A percentile compares a stretch with the other conserved stretches of the same genome.
Conservation (phyloP, 2,888 invertebrate genomes). For the Phaonia tiefii region DNA sequence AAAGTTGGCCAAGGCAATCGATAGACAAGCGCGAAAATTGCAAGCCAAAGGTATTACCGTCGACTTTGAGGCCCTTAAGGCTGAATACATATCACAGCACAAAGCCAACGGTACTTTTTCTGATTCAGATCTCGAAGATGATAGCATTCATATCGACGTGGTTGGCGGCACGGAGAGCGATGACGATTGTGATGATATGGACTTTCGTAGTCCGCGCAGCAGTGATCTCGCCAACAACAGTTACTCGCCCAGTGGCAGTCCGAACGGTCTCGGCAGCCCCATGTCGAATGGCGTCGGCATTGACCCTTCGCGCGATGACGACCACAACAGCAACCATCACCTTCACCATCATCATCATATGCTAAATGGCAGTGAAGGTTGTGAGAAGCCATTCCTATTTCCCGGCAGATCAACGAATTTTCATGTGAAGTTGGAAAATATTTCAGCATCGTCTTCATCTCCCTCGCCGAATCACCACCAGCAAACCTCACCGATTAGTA, state of each 20-base stretch:
- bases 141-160: slow-evolving; percentile 90
- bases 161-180: slow-evolving; percentile 91
- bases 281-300: slow-evolving; percentile 67
- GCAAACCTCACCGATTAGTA: slow-evolving; percentile 82
- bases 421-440: slow-evolving; percentile 68
- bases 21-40: slow-evolving; percentile 94
- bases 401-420: slow-evolving; percentile 69
- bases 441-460: slow-evolving; percentile 68
- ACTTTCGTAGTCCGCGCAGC: slow-evolving; percentile 77
- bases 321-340: slow-evolving; percentile 63
- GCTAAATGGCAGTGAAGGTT: slow-evolving; percentile 47
- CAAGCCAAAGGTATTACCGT: slow-evolving; percentile 95
- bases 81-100: slow-evolving; percentile 92
- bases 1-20: slow-evolving; percentile 94
- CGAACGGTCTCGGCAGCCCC: slow-evolving; percentile 71
- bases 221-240: slow-evolving; percentile 71
- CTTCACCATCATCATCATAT: slow-evolving; percentile 27
- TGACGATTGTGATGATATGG: slow-evolving; percentile 83
- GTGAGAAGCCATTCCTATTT: slow-evolving; percentile 67
- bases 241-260: slow-evolving; percentile 71
- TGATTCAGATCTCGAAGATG: slow-evolving; percentile 85
- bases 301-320: slow-evolving; percentile 67
- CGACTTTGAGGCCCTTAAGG: slow-evolving; percentile 90
- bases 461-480: slow-evolving; percentile 75
- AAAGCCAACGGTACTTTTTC: slow-evolving; percentile 83